Evolutionary conservation across 2,888 invertebrate species (phyloP).

Genomic region (Pterostichus madidus): DNA sequence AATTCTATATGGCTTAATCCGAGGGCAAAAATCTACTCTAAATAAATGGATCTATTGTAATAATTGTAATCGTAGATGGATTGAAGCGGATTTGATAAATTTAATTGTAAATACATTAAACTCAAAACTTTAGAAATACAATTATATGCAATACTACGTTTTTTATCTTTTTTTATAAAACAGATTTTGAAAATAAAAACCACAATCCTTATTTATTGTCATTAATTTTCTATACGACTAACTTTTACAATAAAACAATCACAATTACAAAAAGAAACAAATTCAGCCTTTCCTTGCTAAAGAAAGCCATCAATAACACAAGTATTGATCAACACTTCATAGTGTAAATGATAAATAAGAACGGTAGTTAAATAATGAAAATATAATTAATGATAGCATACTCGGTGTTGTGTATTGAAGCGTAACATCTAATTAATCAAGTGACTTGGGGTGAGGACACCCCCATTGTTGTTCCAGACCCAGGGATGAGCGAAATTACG

Average conservation of each 20-base stretch:
- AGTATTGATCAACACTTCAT: constrained; percentile 5
- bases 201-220: too few relatives aligned
- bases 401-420: constrained; percentile 40
- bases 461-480: constrained; percentile 19
- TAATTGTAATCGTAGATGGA: too few relatives aligned
- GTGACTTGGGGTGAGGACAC: constrained; percentile 25
- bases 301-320: constrained; percentile 13
- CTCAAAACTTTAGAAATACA: too few relatives aligned
- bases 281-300: neutral
- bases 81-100: too few relatives aligned
- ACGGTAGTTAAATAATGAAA: constrained; percentile 45
- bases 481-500: neutral
- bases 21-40: too few relatives aligned
- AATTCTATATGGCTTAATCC: too few relatives aligned
- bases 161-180: too few relatives aligned
- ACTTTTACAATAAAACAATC: neutral
- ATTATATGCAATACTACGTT: too few relatives aligned
- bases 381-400: constrained; percentile 53
- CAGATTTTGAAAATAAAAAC: too few relatives aligned
- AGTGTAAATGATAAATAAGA: constrained; percentile 45
- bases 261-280: constrained; percentile 26
- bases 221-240: neutral
- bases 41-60: too few relatives aligned
- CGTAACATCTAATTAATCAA: constrained; percentile 56
- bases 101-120: too few relatives aligned